Evolutionary conservation across 2,888 invertebrate genomes (phyloP).

Genomic region (Ochropacha duplaris): DNA sequence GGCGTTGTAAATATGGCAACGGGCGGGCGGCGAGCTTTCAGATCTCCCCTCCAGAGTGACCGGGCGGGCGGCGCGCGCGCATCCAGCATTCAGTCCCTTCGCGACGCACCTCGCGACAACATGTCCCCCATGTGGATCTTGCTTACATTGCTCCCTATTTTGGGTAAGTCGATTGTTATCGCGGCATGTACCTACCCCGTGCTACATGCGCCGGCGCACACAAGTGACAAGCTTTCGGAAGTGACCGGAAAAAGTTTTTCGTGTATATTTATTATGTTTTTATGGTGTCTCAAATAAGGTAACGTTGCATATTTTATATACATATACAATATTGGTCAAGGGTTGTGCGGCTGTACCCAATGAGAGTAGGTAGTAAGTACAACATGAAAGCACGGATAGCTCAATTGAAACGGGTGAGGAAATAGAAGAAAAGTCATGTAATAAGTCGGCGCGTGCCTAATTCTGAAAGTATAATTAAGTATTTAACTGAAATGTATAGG

Average conservation of each 20-base stretch:
- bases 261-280: slow-evolving; percentile 20
- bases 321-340: neutral
- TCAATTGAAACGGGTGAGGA: neutral
- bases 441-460: slow-evolving; percentile 38
- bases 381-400: slow-evolving; percentile 12
- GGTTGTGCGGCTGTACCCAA: slow-evolving; percentile 3
- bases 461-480: slow-evolving; percentile 43
- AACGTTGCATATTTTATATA: slow-evolving; percentile 7
- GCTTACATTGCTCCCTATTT: slow-evolving; percentile 74
- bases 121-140: slow-evolving; percentile 79
- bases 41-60: slow-evolving; percentile 40
- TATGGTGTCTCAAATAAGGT: slow-evolving; percentile 17
- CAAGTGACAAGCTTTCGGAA: slow-evolving; percentile 42
- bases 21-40: slow-evolving; percentile 75
- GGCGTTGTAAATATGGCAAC: slow-evolving; percentile 7
- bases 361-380: slow-evolving; percentile 9
- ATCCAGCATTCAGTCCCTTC: slow-evolving; percentile 58
- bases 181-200: slow-evolving; percentile 23
- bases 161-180: slow-evolving; percentile 67
- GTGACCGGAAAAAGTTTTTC: slow-evolving; percentile 27
- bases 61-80: slow-evolving; percentile 59
- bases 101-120: slow-evolving; percentile 74
- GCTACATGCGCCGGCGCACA: slow-evolving; percentile 27
- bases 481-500: slow-evolving; percentile 34
- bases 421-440: slow-evolving; percentile 40